Evolutionary conservation across 2,113 vertebrate species (phyloP), one percentile per base, ranked within the genome.

Genomic region (Silurus asotus): DNA sequence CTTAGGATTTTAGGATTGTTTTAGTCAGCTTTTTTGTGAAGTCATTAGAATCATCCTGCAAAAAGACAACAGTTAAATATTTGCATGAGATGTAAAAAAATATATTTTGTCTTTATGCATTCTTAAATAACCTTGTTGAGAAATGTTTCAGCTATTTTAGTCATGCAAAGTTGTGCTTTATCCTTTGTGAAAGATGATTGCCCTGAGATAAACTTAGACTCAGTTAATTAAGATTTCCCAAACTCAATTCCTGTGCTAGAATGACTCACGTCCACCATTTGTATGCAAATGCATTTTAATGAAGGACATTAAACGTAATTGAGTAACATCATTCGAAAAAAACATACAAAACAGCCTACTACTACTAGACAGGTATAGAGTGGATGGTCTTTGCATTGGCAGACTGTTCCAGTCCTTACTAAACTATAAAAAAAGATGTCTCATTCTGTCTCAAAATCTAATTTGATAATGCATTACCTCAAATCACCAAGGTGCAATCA

Each of bases 11-110:
- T 37, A 37, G 37, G 37, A 37, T 37, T 37, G 2, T 37, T 37
- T 37, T 37, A 37, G 37, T 37, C 37, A 37, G 37, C 37, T 37
- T 37, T 37, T 37, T 37, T 37, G 59, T 45, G 1, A 55, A 58
- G 28, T 84, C 19, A 86, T 80, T 82, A 56, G 80, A 86, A 82
- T 76, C 45, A 82, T 4, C 13, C 58, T 76, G n/a, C 58, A 75
- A 20, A 37, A 74, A 20, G 14, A 64, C 69, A 77, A 69, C 23
- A 77, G 23, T 53, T 82, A 37, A 6, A 83, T 19, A 84, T 86
- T 80, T 80, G 84, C 81, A 84, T 86, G 49, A 62, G n/a, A 72
- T 67, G 65, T 58, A 62, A 64, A 80, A 82, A 79, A 88, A 58
- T 65, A 64, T 25, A 19, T 79, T 55, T 37, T 37, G 37, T 37